Percentiles rank a stretch among this genome's conserved stretches.
Conservation (phyloP, 2,113 vertebrate species). For the Lophochroa leadbeateri region DNA sequence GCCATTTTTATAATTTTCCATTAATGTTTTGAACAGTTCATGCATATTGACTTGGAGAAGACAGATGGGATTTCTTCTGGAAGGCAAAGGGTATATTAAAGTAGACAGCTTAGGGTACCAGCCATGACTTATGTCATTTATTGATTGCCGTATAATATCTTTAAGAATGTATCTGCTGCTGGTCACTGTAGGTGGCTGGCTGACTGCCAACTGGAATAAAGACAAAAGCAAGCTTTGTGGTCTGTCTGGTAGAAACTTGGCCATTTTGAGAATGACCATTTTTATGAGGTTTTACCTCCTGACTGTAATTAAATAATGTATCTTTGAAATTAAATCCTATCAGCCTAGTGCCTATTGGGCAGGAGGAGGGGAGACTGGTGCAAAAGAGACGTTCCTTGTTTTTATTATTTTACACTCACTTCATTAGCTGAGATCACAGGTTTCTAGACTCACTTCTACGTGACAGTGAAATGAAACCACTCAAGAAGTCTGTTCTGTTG, state of each 20-base stretch:
- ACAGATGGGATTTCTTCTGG: not conserved
- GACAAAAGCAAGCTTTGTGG: not conserved
- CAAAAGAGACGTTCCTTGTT: not conserved
- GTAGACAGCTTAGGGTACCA: not conserved
- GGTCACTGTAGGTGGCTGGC: not conserved
- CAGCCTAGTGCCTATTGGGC: not conserved
- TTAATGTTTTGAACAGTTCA: not conserved
- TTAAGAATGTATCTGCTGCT: not conserved
- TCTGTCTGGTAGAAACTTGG: not conserved
- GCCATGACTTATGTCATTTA: not conserved
- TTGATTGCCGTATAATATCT: not conserved
- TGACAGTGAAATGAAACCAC: not conserved
- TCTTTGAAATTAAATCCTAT: not conserved
- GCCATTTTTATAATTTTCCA: not conserved
- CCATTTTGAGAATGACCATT: not conserved
- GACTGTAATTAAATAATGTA: not conserved
- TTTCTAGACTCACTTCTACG: not conserved
- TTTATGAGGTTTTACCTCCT: not conserved
- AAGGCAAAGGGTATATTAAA: not conserved
- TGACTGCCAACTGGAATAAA: not conserved
- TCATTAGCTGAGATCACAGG: not conserved
- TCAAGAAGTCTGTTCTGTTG: not conserved
- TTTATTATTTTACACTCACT: not conserved
- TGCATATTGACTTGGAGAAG: not conserved
- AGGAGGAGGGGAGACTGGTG: not conserved